A percentile compares a stretch with the other conserved stretches of the same genome.
These are phyloP conservation scores for Drosophila pallidifrons DNA, from an alignment of 1,140 invertebrate genomes.

Conservation along the genomic window DNA sequence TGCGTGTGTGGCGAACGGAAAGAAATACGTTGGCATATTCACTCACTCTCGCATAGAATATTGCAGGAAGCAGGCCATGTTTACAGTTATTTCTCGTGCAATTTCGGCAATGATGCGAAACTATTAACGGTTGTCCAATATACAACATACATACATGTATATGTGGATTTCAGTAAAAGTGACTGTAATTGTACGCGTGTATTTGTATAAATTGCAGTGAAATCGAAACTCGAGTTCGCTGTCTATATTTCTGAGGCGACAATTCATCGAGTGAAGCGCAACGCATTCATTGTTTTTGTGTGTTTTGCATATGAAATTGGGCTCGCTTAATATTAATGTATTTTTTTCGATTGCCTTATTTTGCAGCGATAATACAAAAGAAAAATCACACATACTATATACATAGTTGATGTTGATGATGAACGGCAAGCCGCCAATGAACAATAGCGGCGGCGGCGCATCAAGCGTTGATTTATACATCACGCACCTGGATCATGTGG, in stretches of 20 bases:
- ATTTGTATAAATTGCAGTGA: conserved; percentile 13
- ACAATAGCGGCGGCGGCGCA: conserved; percentile 15
- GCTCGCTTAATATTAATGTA: background rate
- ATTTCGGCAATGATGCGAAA: background rate
- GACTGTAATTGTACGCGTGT: background rate
- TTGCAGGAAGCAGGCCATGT: conserved; percentile 33
- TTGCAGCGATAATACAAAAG: conserved; percentile 55
- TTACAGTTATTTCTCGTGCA: conserved; percentile 52
- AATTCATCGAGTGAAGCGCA: background rate
- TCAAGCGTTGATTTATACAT: conserved; percentile 81
- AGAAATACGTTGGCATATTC: conserved; percentile 13
- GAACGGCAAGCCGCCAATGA: conserved; percentile 56
- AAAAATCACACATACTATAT: too few relatives aligned
- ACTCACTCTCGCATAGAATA: conserved; percentile 12
- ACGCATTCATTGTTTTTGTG: background rate
- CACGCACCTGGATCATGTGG: conserved; percentile 89
- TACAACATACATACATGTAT: too few relatives aligned
- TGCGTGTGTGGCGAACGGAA: conserved; percentile 31
- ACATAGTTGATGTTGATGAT: conserved; percentile 30
- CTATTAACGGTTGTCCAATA: conserved; percentile 32
- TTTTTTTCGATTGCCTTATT: background rate
- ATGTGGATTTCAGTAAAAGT: background rate
- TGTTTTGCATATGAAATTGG: conserved; percentile 24
- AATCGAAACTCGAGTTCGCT: conserved; percentile 31
- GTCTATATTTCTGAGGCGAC: conserved; percentile 6